Percentiles rank a stretch among this genome's conserved stretches.
phyloP scores from a whole-genome alignment of 2,888 invertebrate species.

The Glyphotaelius pellucidus region DNA sequence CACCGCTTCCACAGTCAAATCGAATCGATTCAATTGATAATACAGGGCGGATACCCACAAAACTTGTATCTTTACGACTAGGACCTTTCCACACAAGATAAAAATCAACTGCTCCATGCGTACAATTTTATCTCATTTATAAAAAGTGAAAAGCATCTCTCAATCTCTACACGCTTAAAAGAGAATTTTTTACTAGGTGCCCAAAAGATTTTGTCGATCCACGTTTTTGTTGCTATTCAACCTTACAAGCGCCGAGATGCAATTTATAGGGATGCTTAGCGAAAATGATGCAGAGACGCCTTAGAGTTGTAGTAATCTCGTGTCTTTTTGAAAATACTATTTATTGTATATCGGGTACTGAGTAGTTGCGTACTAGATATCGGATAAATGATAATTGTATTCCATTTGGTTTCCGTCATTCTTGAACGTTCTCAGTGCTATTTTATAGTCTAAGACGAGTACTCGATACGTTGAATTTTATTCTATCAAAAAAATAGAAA shows the following conservation, averaged over 20 bases:
- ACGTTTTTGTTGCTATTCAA: neutral
- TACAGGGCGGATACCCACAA: constrained; percentile 16
- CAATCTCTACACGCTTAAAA: neutral
- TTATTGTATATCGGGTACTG: constrained; percentile 8
- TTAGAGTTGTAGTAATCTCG: constrained; percentile 63
- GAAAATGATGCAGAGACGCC: constrained; percentile 64
- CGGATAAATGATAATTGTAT: neutral
- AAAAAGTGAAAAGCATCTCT: neutral
- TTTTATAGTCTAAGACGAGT: neutral
- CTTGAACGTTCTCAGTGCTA: neutral
- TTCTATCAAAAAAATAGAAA: too few species aligned
- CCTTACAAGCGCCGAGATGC: constrained; percentile 62
- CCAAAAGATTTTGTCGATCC: neutral
- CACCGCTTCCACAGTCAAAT: constrained; percentile 55
- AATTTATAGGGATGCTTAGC: constrained; percentile 63
- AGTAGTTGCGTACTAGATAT: constrained; percentile 3
- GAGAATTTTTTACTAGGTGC: neutral
- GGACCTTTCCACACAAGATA: neutral
- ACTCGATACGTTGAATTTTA: neutral
- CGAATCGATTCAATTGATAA: constrained; percentile 50
- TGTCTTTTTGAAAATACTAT: constrained; percentile 37
- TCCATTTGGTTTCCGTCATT: neutral
- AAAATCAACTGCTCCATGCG: neutral
- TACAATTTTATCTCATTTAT: neutral
- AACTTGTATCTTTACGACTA: constrained; percentile 34